Base-by-base conservation (phyloP, 1,140 invertebrate genomes). In the Monomorium pharaonis region DNA sequence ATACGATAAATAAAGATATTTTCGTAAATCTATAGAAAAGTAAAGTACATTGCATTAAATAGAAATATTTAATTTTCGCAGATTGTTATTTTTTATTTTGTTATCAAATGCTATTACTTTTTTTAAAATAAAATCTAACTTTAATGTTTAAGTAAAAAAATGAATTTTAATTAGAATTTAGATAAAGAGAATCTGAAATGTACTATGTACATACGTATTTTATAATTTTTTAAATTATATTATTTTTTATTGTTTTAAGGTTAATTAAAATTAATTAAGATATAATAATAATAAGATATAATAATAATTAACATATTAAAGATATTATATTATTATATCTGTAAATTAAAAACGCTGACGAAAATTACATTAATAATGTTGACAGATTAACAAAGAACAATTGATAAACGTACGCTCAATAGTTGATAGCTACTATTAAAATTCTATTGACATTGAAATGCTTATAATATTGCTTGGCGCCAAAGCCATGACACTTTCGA, bases 391-490 rank as follows among this genome's bases (percentile, higher is more conserved):
- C 6, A 49, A 1, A 24, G 2, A 18, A n/a, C 5, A 27, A 62
- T 42, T 30, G 30, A 67, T 21, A 37, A 56, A 69, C 4, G 21
- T 42, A 54, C 10, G 9, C 3, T 44, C 44, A 44, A 37, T 24
- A 78, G 16, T 44, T 44, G 24, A 33, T 18, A 16, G n/a, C n/a
- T 21, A 30, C 4, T 51, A 76, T 30, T 76, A 37, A 14, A 83
- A 44, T 81, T 44, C 24, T 54, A 83, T 47, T 83, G 54, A 72
- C 49, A 72, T 72, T 72, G 51, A 74, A 72, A 58, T 9, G 18
- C 21, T n/a, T n/a, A 37, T 33, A 24, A 24, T 54, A 27, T 24
- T 12, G 49, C 65, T 70, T 70, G 77, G 65, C 78, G 65, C 51
- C 49, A 81, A 81, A 72, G 37, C 21, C 49, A 14, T 56, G 49